Evolutionary conservation across 2,113 vertebrate genomes (phyloP), one percentile per base, ranked within the genome.

Genomic region (Callorhinus ursinus): DNA sequence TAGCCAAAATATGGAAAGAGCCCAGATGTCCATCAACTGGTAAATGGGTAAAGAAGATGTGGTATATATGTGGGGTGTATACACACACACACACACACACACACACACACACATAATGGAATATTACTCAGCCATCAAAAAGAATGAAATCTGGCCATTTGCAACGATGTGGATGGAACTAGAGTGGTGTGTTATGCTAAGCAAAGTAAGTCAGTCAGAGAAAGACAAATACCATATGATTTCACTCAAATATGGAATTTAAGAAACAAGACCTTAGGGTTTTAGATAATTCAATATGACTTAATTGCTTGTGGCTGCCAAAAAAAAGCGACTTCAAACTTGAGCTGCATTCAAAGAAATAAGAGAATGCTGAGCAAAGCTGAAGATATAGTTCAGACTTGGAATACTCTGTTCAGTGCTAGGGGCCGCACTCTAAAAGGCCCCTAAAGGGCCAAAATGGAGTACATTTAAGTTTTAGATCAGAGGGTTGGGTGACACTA

Each of bases 241-340:
- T 69, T 69, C 33, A 69, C n/a, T 36, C 67, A 69, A 21, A 36
- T 21, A 9, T 69, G 67, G 33, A 69, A 69, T 69, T 69, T 36
- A 69, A 69, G 67, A 69, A 69, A 69, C 67, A 84, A 69, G n/a
- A 81, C 53, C 65, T 94, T 0, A 74, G 31, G 67, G 59, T 87
- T 96, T 74, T 74, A 76, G 53, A 90, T 83, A 14, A 90, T 71
- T 92, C 65, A 51, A 1, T 14, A 33, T 76, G 63, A 96, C 69
- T 91, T 81, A 94, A 81, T 26, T 67, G 28, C 51, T 63, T 36
- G 11, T 42, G 46, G 84, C 72, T 87, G 61, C 81, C 91, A 61
- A 61, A 96, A 96, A 96, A 96, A 76, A 14, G n/a, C 67, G 36
- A 81, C 49, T 67, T 49, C 77, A 77, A 81, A 90, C 82, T 36